Conservation (phyloP, 2,113 vertebrate species). For the Syngnathoides biaculeatus region DNA sequence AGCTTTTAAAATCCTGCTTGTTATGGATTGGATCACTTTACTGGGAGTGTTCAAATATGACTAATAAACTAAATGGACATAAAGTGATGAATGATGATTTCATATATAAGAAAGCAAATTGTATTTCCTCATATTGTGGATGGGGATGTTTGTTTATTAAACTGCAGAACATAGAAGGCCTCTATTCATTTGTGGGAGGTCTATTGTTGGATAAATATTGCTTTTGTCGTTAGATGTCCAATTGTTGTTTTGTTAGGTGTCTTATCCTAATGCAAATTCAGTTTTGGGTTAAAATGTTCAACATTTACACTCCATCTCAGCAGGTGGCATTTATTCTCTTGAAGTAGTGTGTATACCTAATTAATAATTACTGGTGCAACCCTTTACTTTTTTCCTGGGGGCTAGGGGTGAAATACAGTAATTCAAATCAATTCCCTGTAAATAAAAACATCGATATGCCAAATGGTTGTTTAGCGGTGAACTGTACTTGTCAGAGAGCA, state of each 20-base stretch:
- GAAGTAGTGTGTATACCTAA: neutral
- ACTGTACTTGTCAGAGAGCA: constrained; percentile 8
- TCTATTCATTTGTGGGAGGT: too few relatives aligned
- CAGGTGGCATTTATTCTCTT: neutral
- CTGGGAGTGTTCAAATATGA: neutral
- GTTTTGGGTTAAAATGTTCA: neutral
- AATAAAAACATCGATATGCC: constrained; percentile 39
- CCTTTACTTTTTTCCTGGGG: neutral
- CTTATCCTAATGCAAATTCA: neutral
- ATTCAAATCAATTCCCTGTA: constrained; percentile 36
- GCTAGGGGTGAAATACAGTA: neutral
- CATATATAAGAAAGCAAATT: neutral
- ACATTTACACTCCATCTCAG: neutral
- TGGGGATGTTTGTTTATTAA: too few relatives aligned
- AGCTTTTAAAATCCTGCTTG: neutral
- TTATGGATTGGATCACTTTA: neutral
- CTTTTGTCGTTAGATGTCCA: too few relatives aligned
- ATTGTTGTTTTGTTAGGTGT: too few relatives aligned
- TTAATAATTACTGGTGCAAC: neutral
- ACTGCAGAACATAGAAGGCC: too few relatives aligned
- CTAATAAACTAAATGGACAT: neutral
- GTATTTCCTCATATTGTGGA: neutral
- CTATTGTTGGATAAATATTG: too few relatives aligned
- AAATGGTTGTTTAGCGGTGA: neutral
- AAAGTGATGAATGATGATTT: neutral